Evolutionary conservation across 1,140 invertebrate species (phyloP), one percentile per base, ranked within the genome.

Genomic region (Venustaconcha ellipsiformis): DNA sequence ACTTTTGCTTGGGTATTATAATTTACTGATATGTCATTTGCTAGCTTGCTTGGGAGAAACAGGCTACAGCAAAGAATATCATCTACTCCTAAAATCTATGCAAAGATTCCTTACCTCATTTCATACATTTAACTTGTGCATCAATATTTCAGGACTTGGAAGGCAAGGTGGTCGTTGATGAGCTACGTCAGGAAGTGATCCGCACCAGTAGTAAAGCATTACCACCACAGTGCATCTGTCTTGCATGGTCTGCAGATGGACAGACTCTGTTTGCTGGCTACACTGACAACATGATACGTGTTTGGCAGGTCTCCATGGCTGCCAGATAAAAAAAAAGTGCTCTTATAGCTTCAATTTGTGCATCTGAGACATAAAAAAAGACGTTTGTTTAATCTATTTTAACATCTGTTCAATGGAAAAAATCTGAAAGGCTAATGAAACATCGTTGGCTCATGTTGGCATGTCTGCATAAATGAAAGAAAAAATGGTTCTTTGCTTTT

Each of bases 221-320:
- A 82, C 95, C 96, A 83, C 97, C 98, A 57, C 95, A 98, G 88
- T 99, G 99, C 91, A 93, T 98, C 70, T 99, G 97, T 17, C 92
- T 99, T 82, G 97, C 99, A 13, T 99, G 99, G 99, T 99, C 98
- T 75, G 96, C 96, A 69, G 98, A 99, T 92, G 99, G 99, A 80
- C 97, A 99, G 91, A 99, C 98, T 58, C 92, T 99, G 78, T 99
- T 99, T 90, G 98, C 98, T 90, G 99, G 99, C 67, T 99, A 99
- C 92, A 98, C 97, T 55, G 99, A 99, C 90, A 99, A 98, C 90
- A 94, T 94, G 67, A 99, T 99, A 89, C 93, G 99, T 90, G 97
- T 99, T 66, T 99, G 98, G 98, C 97, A 99, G 92, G 98, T 99
- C 37, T 89, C 88, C 57, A 88, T 88, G 86, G 84, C 87, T 56